Evolutionary conservation across 2,797 vertebrate species (phyloP), one percentile per base, ranked within the genome.

Genomic region (Lindbergichthys nudifrons): DNA sequence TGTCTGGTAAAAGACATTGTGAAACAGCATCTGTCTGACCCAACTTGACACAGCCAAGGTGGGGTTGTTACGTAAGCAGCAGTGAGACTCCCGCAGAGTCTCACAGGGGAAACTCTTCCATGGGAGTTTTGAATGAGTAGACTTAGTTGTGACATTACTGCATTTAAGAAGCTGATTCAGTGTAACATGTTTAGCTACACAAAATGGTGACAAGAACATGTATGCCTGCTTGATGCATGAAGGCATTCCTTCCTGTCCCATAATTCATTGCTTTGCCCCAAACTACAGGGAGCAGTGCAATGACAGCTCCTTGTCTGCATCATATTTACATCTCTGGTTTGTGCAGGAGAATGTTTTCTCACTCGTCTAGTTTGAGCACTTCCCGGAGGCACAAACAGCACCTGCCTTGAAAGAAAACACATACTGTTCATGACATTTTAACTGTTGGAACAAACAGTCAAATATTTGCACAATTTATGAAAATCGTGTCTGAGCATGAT

Each of bases 1-100:
- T 1, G 63, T 70, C 68, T 21, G 43, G 36, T 68, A 4, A 57
- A 61, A 71, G 57, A 57, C 0, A 3, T 41, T 62, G 23, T 73
- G 36, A 70, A 36, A 72, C 14, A 9, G 14, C 11, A 64, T 60
- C 36, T 45, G 32, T 72, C 36, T 63, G 56, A 18, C 46, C 2
- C 2, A 0, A 19, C 12, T 59, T 66, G 57, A 47, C 67, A 41
- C 48, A 1, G 39, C 26, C 0, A 0, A 53, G 18, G 30, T 79
- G 47, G 18, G 48, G 42, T 43, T 53, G 67, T 83, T 76, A 41
- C 8, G 45, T 64, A 76, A 83, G 63, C 61, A 19, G 43, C 39
- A 43, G 21, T 47, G 18, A 41, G 23, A 64, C 39, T 59, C 43
- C 19, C 59, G 10, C 10, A 30, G 23, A 32, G 32, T 36, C 32